phyloP scores from a whole-genome alignment of 2,113 vertebrate genomes.

The Tyrannus savana region DNA sequence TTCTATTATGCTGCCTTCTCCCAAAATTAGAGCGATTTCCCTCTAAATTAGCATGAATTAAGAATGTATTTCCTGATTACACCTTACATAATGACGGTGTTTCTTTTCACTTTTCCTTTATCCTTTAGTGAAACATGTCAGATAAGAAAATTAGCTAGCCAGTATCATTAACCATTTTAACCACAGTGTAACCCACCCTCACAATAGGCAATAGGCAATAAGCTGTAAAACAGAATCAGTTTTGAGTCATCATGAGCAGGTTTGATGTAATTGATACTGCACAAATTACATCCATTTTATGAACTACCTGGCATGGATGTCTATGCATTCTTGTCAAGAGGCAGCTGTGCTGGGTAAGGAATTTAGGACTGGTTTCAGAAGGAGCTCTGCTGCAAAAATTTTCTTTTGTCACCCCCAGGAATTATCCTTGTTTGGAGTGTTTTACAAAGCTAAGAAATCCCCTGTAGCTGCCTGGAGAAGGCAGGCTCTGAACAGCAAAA shows the following conservation, averaged over 20 bases:
- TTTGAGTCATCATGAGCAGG: not conserved
- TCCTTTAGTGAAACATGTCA: not conserved
- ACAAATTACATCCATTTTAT: not conserved
- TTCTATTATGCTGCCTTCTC: not conserved
- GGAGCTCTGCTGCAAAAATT: not conserved
- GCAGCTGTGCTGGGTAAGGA: not conserved
- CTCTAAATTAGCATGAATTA: conserved; percentile 7
- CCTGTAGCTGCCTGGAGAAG: not conserved
- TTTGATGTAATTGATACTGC: not conserved
- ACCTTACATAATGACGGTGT: not conserved
- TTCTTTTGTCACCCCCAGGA: not conserved
- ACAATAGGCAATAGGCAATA: not conserved
- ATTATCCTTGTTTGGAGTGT: not conserved
- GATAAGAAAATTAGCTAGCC: not conserved
- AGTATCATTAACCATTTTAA: not conserved
- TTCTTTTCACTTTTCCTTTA: not conserved
- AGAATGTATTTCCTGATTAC: conserved; percentile 6
- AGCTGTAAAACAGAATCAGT: not conserved
- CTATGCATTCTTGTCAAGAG: not conserved
- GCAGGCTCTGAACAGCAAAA: not conserved
- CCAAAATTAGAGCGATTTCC: not conserved
- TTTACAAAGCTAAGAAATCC: not conserved
- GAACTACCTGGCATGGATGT: not conserved
- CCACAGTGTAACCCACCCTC: not conserved
- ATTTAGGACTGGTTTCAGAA: not conserved